These are phyloP conservation scores for Cryptus armator DNA, from an alignment of 2,888 invertebrate species.

Conservation along the genomic window DNA sequence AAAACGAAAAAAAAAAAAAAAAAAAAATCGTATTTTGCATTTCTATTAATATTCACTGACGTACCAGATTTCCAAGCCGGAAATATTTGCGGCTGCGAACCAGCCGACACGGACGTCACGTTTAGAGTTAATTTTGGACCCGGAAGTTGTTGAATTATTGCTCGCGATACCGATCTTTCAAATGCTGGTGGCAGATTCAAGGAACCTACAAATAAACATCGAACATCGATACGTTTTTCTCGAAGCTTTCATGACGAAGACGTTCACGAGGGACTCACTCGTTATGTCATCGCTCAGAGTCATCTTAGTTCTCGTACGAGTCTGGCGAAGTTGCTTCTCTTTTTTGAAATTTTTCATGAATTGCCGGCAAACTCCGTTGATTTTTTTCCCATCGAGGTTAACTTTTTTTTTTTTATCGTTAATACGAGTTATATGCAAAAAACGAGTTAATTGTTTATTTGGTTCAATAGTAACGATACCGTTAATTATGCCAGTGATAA, in stretches of 20 bases:
- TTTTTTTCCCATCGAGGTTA: conserved; percentile 87
- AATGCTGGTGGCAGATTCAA: conserved; percentile 83
- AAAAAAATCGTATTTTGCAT: conserved; percentile 1
- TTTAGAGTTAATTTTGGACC: conserved; percentile 78
- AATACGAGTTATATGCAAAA: conserved; percentile 6
- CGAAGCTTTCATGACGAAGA: not conserved
- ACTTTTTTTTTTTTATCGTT: conserved; percentile 83
- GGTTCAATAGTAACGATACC: conserved; percentile 1
- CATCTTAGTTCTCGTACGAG: conserved; percentile 72
- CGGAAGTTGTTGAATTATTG: conserved; percentile 80
- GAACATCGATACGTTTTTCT: not conserved
- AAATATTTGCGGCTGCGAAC: conserved; percentile 76
- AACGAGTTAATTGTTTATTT: too few species aligned
- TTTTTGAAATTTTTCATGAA: conserved; percentile 89
- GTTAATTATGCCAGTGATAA: not conserved
- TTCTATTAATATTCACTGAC: not conserved
- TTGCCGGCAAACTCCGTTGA: conserved; percentile 87
- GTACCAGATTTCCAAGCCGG: conserved; percentile 81
- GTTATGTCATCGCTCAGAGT: conserved; percentile 79
- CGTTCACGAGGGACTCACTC: conserved; percentile 61
- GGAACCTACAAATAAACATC: conserved; percentile 74
- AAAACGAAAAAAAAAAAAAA: conserved; percentile 39
- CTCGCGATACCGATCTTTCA: conserved; percentile 81
- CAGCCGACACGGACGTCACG: conserved; percentile 73
- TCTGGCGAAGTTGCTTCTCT: conserved; percentile 85